Conservation (phyloP, 2,113 vertebrate species). For the Prinia subflava region DNA sequence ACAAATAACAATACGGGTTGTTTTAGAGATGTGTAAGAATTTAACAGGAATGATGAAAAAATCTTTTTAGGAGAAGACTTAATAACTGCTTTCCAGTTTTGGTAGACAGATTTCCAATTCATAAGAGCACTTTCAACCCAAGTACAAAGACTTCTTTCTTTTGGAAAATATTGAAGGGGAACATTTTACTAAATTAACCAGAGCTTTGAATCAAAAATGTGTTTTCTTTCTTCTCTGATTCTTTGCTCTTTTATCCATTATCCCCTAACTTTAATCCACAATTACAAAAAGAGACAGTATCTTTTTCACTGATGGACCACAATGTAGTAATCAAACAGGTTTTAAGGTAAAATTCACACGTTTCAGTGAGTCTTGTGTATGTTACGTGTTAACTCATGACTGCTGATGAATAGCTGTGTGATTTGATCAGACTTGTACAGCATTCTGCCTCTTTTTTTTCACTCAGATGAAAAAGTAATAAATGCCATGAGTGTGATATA, state of each 20-base stretch:
- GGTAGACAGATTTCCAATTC: not conserved
- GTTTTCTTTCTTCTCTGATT: not conserved
- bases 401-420: constrained; percentile 2
- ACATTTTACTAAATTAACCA: not conserved
- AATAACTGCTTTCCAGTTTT: not conserved
- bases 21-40: not conserved
- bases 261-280: not conserved
- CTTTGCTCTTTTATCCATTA: not conserved
- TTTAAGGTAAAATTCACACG: constrained; percentile 3
- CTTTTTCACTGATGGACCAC: not conserved
- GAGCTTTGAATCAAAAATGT: not conserved
- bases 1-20: not conserved
- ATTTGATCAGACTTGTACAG: not conserved
- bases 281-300: not conserved
- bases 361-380: not conserved
- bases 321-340: not conserved
- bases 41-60: not conserved
- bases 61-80: not conserved
- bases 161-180: not conserved
- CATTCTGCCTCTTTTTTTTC: not conserved
- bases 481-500: constrained; percentile 9
- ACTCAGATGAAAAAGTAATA: constrained; percentile 35
- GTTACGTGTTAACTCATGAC: not conserved
- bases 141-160: not conserved
- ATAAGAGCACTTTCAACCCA: not conserved